These are phyloP conservation scores for Thermophis baileyi DNA, from an alignment of 2,113 vertebrate genomes.

Conservation along the genomic window DNA sequence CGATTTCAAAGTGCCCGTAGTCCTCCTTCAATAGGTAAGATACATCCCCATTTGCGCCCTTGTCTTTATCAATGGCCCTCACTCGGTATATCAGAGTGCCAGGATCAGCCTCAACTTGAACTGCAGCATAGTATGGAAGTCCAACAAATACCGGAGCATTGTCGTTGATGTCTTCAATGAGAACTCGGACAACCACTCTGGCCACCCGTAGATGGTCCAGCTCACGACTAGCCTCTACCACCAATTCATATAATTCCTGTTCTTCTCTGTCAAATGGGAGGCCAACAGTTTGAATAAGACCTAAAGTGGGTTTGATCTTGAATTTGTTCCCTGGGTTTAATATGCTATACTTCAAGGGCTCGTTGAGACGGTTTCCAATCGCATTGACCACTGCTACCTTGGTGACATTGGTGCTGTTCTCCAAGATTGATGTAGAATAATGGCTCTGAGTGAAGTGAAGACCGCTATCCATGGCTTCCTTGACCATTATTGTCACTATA, in stretches of 20 bases:
- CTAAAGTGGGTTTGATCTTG: conserved; percentile 88
- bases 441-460: conserved; percentile 85
- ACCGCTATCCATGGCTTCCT: conserved; percentile 90
- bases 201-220: conserved; percentile 86
- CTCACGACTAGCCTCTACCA: conserved; percentile 91
- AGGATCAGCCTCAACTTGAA: conserved; percentile 91
- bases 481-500: conserved; percentile 82
- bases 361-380: conserved; percentile 89
- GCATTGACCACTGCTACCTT: conserved; percentile 91
- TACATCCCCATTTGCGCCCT: conserved; percentile 89
- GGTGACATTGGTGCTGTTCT: conserved; percentile 86
- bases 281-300: conserved; percentile 91
- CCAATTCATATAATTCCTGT: conserved; percentile 88
- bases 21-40: conserved; percentile 87
- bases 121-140: conserved; percentile 94
- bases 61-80: conserved; percentile 87
- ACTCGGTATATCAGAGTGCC: conserved; percentile 87
- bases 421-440: conserved; percentile 87
- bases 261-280: conserved; percentile 91
- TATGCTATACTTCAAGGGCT: conserved; percentile 89
- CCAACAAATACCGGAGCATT: conserved; percentile 90
- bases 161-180: conserved; percentile 92
- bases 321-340: conserved; percentile 92
- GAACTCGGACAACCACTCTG: conserved; percentile 86
- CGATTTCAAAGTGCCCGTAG: conserved; percentile 93